These are phyloP conservation scores for Gallinago solitaria DNA, from an alignment of 2,797 vertebrate species.

Conservation along the genomic window DNA sequence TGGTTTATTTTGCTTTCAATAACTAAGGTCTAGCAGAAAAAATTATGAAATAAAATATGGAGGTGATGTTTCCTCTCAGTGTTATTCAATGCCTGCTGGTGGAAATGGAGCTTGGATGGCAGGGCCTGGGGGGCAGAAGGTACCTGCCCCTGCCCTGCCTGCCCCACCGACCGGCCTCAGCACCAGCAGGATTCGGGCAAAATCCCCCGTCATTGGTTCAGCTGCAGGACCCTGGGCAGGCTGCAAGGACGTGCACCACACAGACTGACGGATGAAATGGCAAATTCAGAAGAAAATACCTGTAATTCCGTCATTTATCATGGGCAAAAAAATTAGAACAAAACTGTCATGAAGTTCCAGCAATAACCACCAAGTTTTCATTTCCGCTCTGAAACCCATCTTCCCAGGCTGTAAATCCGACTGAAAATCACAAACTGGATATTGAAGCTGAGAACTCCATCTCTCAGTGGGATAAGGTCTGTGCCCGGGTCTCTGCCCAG, in stretches of 20 bases:
- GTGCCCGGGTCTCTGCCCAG: rapidly evolving
- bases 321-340: neutral
- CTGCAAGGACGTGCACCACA: neutral
- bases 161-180: rapidly evolving
- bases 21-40: neutral
- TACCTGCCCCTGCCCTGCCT: neutral
- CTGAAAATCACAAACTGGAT: neutral
- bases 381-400: neutral
- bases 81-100: rapidly evolving
- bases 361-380: neutral
- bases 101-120: rapidly evolving
- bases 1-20: constrained; percentile 11
- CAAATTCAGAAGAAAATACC: neutral
- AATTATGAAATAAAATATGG: neutral
- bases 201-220: rapidly evolving
- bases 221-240: rapidly evolving
- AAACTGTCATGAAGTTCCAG: neutral
- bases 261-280: neutral
- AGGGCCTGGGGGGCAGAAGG: neutral
- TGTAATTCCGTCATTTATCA: neutral
- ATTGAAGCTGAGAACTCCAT: neutral
- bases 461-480: neutral
- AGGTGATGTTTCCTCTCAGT: neutral
- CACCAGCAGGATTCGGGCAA: rapidly evolving
- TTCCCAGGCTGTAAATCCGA: neutral